Evolutionary conservation across 2,797 vertebrate genomes (phyloP), one percentile per base, ranked within the genome.

Genomic region (Neostethus bicornis): DNA sequence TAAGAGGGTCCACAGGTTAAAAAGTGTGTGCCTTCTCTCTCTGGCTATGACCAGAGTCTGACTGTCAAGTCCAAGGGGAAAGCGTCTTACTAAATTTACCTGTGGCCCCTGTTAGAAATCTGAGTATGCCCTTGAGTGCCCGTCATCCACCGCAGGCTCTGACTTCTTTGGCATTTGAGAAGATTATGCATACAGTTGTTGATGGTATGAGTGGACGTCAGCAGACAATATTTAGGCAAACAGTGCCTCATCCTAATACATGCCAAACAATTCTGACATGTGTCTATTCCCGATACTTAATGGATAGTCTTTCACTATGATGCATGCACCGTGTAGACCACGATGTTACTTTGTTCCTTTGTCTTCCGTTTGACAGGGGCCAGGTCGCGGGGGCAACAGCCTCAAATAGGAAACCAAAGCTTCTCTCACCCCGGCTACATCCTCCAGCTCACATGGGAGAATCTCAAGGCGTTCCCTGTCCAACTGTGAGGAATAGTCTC

Each of bases 11-110:
- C 26, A 29, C 37, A 38, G 56, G 45, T 20, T 53, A 56, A 26
- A 12, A 45, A 48, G 26, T 29, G 13, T 8, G 44, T 21, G 50
- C 73, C 80, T 31, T 70, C 66, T 16, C 75, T 76, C 69, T 38
- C 29, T 0, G 47, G 43, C 53, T 23, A 44, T 28, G 49, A 75
- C 48, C 62, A 77, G 67, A 39, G 74, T 84, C 81, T 82, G 87
- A 89, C 63, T 59, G 75, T 42, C 7, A 42, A 71, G 43, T 70
- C 66, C 63, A 38, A 75, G 62, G 57, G 61, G 59, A 61, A 52
- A 42, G 66, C 4, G 11, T 78, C 80, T 80, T 80, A 76, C 85
- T 89, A 87, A 88, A 76, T 87, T 80, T 81, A 88, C 74, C 80
- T 84, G 80, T 51, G 62, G 32, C 66, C 26, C 52, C 59, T 24